Conservation (phyloP, 2,888 invertebrate genomes). For the Biston stratarius region DNA sequence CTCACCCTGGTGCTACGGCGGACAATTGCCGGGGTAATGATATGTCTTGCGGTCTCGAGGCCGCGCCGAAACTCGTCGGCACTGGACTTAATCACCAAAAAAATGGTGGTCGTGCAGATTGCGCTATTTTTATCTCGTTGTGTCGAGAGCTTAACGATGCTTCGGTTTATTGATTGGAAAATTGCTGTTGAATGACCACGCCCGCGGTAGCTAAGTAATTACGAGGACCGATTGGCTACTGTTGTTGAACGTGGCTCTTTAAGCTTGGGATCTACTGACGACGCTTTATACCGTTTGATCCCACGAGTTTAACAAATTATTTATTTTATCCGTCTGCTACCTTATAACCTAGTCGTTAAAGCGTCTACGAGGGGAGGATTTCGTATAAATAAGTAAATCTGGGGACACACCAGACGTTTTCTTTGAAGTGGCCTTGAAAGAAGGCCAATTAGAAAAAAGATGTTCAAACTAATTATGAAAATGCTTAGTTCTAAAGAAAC, state of each 20-base stretch:
- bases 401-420: too few species aligned
- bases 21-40: conserved; percentile 41
- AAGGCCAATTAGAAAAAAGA: too few species aligned
- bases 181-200: conserved; percentile 38
- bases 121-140: conserved; percentile 42
- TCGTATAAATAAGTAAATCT: too few species aligned
- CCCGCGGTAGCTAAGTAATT: conserved; percentile 35
- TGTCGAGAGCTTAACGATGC: conserved; percentile 30
- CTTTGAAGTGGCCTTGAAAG: too few species aligned
- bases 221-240: conserved; percentile 7
- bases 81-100: conserved; percentile 39
- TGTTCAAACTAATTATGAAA: too few species aligned
- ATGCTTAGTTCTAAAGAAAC: too few species aligned
- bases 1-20: conserved; percentile 30
- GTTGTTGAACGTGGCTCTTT: conserved; percentile 19
- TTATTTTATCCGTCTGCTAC: too few species aligned
- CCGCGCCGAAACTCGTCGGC: conserved; percentile 39
- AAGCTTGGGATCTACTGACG: conserved; percentile 16
- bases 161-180: conserved; percentile 42
- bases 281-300: conserved; percentile 7
- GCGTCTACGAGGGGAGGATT: too few species aligned
- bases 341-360: too few species aligned
- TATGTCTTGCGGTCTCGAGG: conserved; percentile 44
- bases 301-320: too few species aligned
- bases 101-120: conserved; percentile 42